Base-by-base conservation (phyloP, 2,888 invertebrate species). In the Sphaeridia pumilis region DNA sequence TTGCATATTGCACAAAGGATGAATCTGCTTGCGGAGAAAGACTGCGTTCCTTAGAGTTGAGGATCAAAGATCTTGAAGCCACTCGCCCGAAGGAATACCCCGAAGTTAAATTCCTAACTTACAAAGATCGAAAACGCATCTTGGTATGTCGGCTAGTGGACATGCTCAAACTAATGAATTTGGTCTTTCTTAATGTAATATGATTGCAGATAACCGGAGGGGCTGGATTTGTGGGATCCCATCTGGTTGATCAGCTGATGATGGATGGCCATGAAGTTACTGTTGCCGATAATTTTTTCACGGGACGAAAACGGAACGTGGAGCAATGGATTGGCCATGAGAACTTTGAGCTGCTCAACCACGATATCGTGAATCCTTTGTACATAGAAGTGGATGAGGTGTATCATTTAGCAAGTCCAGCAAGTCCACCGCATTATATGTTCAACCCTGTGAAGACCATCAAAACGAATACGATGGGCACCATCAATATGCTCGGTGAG, bases 351-450 rank as follows among this genome's bases (percentile, higher is more conserved):
- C 75, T 99, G 61, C 89, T 98, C 46, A 94, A 97, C 72, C 97
- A 98, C 71, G 98, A 98, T 68, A 93, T 98, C 67, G 95, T 98
- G 1, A 93, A 97, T 73, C 90, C 97, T 21, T 75, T 98, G 42
- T 97, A 87, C 71, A 84, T 97, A 58, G 98, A 99, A 79, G 94
- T 95, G 49, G 87, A 87, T 71, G 87, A 98, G 75, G 95, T 99
- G 67, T 98, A 97, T 71, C 97, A 99, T 71, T 76, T 98, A 68
- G 98, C 98, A 20, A 95, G 95, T 69, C 98, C 98, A 10, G 98
- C 98, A 1, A 94, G 94, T 64, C 98, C 98, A 22, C 95, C 94
- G 0, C 97, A 98, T 74, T 99, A 98, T 70, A 98, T 98, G 98
- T 85, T 87, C 69, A 99, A 98, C 76, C 97, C 98, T 27, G 95